phyloP scores from a whole-genome alignment of 2,888 invertebrate genomes.

The Zaprionus obscuricornis region DNA sequence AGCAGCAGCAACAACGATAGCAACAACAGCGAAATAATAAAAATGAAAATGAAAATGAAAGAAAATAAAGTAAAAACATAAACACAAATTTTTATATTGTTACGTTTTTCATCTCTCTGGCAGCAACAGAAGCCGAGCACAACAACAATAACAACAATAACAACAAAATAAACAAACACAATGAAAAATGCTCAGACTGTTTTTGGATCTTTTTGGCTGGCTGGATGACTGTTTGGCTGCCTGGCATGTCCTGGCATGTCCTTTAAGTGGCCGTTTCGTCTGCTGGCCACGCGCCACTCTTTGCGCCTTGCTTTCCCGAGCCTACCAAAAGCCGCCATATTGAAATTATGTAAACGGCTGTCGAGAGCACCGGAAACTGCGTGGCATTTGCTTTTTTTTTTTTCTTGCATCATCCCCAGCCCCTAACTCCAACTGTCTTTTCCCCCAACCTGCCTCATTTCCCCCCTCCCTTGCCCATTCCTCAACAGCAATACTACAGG shows the following conservation, averaged over 20 bases:
- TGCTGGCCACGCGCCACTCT: slow-evolving; percentile 56
- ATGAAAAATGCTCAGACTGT: slow-evolving; percentile 42
- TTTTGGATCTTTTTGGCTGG: neutral
- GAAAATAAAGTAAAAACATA: slow-evolving; percentile 44
- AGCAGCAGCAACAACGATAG: neutral
- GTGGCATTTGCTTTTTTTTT: slow-evolving; percentile 14
- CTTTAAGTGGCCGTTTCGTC: slow-evolving; percentile 63
- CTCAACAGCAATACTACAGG: too few relatives aligned
- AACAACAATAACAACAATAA: slow-evolving; percentile 1
- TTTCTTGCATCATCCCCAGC: slow-evolving; percentile 4
- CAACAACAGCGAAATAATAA: slow-evolving; percentile 57
- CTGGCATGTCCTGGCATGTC: slow-evolving; percentile 39
- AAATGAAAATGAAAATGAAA: slow-evolving; percentile 46
- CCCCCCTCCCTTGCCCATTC: slow-evolving; percentile 12
- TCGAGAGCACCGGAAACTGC: slow-evolving; percentile 55
- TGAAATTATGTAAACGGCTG: slow-evolving; percentile 68
- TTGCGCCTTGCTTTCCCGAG: slow-evolving; percentile 7
- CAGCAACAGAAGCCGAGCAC: too few relatives aligned
- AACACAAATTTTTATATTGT: slow-evolving; percentile 70
- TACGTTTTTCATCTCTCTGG: slow-evolving; percentile 63
- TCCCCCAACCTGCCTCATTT: neutral
- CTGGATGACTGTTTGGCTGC: neutral
- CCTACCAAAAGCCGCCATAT: slow-evolving; percentile 59
- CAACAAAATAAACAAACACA: slow-evolving; percentile 14
- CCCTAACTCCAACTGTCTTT: neutral